Evolutionary conservation across 2,888 invertebrate species (phyloP), one percentile per base, ranked within the genome.

Genomic region (Thereva unica): DNA sequence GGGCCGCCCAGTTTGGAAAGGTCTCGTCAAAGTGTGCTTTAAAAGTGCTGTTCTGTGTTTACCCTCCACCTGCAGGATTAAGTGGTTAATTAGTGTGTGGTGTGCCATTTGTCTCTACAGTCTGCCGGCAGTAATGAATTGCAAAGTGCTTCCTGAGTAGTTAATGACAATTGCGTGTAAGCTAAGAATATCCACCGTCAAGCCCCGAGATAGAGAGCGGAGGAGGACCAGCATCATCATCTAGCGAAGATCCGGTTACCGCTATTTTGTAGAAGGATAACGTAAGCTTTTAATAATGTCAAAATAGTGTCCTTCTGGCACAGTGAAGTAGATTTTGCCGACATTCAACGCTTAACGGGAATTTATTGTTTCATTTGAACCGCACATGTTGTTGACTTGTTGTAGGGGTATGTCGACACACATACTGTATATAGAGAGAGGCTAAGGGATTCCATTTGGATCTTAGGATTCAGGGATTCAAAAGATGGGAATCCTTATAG

Each of bases 21-120:
- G 35, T n/a, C 37, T 61, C 61, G 50, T 49, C 5, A n/a, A 50
- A 23, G 23, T 23, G 50, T 9, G 45, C 40, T 49, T 37, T 9
- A 9, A 49, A 49, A 50, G 61, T 61, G 50, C n/a, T 44, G 61
- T 61, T 40, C n/a, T 44, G 10, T 35, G 41, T 61, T 61, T 61
- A 61, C 34, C 61, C 50, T 50, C 8, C 38, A 10, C 44, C 34
- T 37, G 47, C 37, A 12, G 34, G 41, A 49, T 61, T 61, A 40
- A 40, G 40, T 7, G 40, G 37, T 41, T 50, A 61, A 50, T 61
- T 61, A 56, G 49, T 49, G 61, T 61, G 41, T 34, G 23, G 40
- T 49, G 23, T 35, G 59, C 12, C 40, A 42, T 49, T 10, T 59
- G 38, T 59, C 40, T 59, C 10, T 34, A 47, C 10, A n/a, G n/a